Percentiles rank a stretch among this genome's conserved stretches.
These are phyloP conservation scores for Tipula helvola DNA, from an alignment of 2,888 invertebrate species.

Conservation along the genomic window DNA sequence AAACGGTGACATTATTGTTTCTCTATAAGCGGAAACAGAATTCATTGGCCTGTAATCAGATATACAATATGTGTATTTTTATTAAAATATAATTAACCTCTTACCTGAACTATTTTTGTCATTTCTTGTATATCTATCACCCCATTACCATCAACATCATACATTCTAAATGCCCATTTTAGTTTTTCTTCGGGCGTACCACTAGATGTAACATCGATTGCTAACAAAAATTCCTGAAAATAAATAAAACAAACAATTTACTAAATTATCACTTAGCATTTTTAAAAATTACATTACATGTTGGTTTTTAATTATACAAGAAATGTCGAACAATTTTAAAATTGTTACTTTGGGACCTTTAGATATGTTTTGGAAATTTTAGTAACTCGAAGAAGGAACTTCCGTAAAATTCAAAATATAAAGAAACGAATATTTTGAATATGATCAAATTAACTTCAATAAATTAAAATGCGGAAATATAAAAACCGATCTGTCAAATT, in stretches of 20 bases:
- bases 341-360: too few species aligned
- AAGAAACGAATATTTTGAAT: too few species aligned
- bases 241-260: neutral
- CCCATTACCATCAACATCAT: conserved; percentile 96
- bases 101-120: conserved; percentile 97
- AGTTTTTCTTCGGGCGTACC: conserved; percentile 96
- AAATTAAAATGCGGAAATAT: too few species aligned
- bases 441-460: too few species aligned
- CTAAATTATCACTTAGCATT: too few species aligned
- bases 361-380: too few species aligned
- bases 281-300: too few species aligned
- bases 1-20: neutral
- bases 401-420: too few species aligned
- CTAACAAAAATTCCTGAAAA: conserved; percentile 85
- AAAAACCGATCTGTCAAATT: too few species aligned
- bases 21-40: neutral
- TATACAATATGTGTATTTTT: neutral
- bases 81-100: conserved; percentile 16
- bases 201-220: conserved; percentile 95
- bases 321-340: too few species aligned
- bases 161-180: conserved; percentile 98
- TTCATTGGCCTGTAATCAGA: neutral
- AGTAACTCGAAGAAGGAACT: too few species aligned
- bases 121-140: conserved; percentile 97
- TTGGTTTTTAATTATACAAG: too few species aligned